Base-by-base conservation (phyloP, 1,140 invertebrate genomes). In the Drosophila funebris region DNA sequence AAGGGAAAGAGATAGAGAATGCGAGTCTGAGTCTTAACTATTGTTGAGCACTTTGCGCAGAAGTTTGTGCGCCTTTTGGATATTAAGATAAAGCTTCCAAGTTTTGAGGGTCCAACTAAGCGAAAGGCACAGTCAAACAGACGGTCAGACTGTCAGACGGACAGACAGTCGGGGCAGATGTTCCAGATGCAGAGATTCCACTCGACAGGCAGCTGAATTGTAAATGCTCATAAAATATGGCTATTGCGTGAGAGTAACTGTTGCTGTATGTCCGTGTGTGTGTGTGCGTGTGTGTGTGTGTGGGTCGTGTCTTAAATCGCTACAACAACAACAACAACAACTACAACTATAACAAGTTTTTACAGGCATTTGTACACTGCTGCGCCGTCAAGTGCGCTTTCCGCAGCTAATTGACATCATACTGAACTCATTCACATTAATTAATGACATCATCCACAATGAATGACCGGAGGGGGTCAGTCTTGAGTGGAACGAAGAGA, bases 391-490 rank as follows among this genome's bases (percentile, higher is more conserved):
- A 87, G 83, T 88, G 72, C 83, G 76, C 73, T 88, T 87, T 83
- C 82, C 82, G 83, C 82, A 87, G 83, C 83, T 88, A 88, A 88
- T 88, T 88, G 83, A 88, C 83, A 88, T 88, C 83, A 88, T 88
- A 88, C 83, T 88, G 83, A 88, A 88, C 83, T 88, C 83, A 88
- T 88, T 88, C 83, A 88, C 83, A 88, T 88, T 88, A 88, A 88
- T 88, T 88, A 88, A 88, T 88, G 83, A 88, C 83, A 88, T 88
- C 83, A 88, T 88, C 64, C 85, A 75, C 78, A 50, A 68, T 63
- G 73, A 77, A 75, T 52, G 77, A 22, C 57, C 31, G 56, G 18
- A 24, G 16, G 71, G 46, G 33, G 22, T 39, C 36, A 58, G 37
- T 31, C 46, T 50, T 20, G 39, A 58, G 41, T 58, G 14, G 37